phyloP scores from a whole-genome alignment of 2,797 vertebrate genomes.

The Heliangelus exortis region DNA sequence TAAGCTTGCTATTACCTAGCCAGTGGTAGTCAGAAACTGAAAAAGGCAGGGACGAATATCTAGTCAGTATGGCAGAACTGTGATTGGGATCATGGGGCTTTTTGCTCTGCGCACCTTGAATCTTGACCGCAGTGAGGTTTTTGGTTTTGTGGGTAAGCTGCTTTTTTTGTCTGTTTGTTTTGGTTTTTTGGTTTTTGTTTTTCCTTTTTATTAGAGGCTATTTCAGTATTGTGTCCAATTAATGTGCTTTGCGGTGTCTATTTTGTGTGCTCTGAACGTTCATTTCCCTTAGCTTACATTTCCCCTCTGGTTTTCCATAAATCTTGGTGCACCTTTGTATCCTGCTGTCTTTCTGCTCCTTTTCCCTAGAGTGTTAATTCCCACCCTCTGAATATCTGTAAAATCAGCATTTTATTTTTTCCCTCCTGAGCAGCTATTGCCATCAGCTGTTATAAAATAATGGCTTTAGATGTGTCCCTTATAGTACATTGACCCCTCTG shows the following conservation, averaged over 20 bases:
- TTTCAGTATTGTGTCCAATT: not conserved
- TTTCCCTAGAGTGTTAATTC: slow-evolving; percentile 61
- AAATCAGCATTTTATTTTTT: slow-evolving; percentile 75
- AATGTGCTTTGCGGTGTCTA: slow-evolving; percentile 8
- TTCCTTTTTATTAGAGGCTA: not conserved
- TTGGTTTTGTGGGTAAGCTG: not conserved
- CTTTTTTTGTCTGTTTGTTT: too few species aligned
- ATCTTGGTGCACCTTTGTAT: slow-evolving; percentile 62
- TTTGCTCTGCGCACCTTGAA: not conserved
- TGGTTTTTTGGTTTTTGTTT: not conserved
- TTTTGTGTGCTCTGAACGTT: not conserved
- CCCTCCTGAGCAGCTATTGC: slow-evolving; percentile 48
- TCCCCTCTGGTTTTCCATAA: slow-evolving; percentile 59
- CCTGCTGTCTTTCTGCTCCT: slow-evolving; percentile 45
- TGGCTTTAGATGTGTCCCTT: slow-evolving; percentile 73
- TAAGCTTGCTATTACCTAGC: slow-evolving; percentile 43
- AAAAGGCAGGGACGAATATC: slow-evolving; percentile 1
- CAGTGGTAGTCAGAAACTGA: slow-evolving; percentile 23
- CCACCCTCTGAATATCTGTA: slow-evolving; percentile 44
- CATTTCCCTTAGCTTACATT: slow-evolving; percentile 34
- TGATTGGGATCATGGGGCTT: not conserved
- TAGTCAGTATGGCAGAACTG: not conserved
- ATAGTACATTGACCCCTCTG: slow-evolving; percentile 64
- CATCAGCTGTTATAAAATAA: slow-evolving; percentile 72
- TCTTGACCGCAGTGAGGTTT: not conserved